These are phyloP conservation scores for Hedya salicella DNA, from an alignment of 2,888 invertebrate species.

Conservation along the genomic window DNA sequence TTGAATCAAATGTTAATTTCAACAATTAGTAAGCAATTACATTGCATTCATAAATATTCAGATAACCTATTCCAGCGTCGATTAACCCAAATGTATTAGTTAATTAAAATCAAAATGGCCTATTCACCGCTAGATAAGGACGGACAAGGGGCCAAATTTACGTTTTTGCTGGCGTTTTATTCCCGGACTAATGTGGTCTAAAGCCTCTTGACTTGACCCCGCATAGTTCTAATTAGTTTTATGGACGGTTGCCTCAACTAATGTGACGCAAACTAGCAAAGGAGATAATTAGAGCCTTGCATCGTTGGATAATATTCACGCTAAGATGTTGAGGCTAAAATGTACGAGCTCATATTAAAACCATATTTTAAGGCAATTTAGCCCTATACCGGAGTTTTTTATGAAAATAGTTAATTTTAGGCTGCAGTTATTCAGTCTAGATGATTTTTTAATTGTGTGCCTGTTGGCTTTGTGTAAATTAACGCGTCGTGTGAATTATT, in stretches of 20 bases:
- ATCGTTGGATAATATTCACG: slow-evolving; percentile 6
- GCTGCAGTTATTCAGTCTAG: too few relatives aligned
- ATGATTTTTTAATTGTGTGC: too few relatives aligned
- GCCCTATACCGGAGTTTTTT: not conserved
- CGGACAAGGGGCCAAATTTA: slow-evolving; percentile 4
- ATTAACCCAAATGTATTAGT: slow-evolving; percentile 9
- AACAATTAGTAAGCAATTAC: not conserved
- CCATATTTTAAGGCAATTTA: not conserved
- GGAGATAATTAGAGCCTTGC: slow-evolving; percentile 21
- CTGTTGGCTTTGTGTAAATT: too few relatives aligned
- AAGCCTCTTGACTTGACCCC: slow-evolving; percentile 21
- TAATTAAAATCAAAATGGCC: slow-evolving; percentile 19
- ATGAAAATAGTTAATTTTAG: not conserved
- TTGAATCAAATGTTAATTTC: not conserved
- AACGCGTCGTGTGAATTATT: too few relatives aligned
- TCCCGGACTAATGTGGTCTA: not conserved
- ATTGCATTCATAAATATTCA: slow-evolving; percentile 22
- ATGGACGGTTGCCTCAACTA: slow-evolving; percentile 7
- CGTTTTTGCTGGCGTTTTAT: slow-evolving; percentile 4
- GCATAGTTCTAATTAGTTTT: slow-evolving; percentile 27
- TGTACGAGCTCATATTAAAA: slow-evolving; percentile 7
- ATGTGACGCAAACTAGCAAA: slow-evolving; percentile 4
- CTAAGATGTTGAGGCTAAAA: not conserved
- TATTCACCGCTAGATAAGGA: slow-evolving; percentile 19
- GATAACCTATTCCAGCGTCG: not conserved